Evolutionary conservation across 2,797 vertebrate genomes (phyloP).

Genomic region (Eospalax fontanierii): DNA sequence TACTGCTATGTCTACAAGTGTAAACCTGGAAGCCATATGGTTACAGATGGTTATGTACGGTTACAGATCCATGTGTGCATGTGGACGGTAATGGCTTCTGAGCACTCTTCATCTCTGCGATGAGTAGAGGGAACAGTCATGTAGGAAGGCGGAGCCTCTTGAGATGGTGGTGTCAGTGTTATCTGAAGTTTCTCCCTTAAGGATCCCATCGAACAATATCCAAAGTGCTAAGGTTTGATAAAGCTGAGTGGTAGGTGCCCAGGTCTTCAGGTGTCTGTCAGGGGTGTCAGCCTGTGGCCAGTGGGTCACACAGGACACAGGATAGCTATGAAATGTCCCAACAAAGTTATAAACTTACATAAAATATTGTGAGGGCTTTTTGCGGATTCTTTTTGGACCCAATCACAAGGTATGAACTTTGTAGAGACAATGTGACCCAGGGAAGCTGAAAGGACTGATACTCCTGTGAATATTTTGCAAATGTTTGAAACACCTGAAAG

Average conservation of each 20-base stretch:
- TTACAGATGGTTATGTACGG: too few species aligned
- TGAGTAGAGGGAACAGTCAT: background rate
- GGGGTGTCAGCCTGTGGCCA: too few species aligned
- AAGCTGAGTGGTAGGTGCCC: background rate
- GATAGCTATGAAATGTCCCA: background rate
- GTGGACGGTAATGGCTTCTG: background rate
- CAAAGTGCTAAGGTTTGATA: background rate
- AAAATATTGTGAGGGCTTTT: background rate
- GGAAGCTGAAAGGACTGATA: background rate
- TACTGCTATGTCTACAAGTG: background rate
- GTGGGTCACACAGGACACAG: too few species aligned
- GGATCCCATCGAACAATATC: background rate
- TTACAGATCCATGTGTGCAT: too few species aligned
- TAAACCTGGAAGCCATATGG: background rate
- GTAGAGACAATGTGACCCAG: background rate
- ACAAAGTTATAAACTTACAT: background rate
- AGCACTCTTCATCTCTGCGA: background rate
- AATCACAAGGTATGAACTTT: background rate
- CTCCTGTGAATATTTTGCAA: background rate
- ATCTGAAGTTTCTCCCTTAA: background rate
- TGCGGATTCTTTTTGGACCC: too few species aligned
- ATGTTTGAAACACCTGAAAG: slow-evolving; percentile 8
- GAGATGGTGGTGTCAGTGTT: background rate
- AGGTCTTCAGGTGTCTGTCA: background rate
- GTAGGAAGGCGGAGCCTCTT: too few species aligned